These are phyloP conservation scores for Tapirus terrestris DNA, from an alignment of 2,113 vertebrate genomes.

Conservation along the genomic window DNA sequence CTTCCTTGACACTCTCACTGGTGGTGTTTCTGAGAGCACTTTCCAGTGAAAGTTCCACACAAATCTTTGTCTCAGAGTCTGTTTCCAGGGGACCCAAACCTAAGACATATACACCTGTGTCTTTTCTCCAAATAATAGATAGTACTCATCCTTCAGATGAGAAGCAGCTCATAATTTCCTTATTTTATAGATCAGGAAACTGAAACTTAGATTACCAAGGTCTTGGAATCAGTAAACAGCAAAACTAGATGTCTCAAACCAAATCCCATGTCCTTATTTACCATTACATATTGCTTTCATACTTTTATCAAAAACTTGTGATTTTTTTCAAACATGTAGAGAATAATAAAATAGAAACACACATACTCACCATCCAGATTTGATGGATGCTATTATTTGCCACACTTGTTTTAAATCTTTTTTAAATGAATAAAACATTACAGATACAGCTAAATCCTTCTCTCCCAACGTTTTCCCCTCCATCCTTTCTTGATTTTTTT, in stretches of 20 bases:
- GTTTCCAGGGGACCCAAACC: neutral
- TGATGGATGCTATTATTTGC: slow-evolving; percentile 10
- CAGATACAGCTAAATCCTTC: neutral
- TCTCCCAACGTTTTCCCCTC: neutral
- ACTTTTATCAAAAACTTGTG: neutral
- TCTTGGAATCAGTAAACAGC: neutral
- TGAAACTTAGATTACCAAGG: neutral
- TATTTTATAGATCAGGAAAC: slow-evolving; percentile 33
- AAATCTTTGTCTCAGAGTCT: neutral
- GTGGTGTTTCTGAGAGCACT: neutral
- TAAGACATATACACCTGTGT: neutral
- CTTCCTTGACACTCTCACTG: neutral
- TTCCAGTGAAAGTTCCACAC: neutral
- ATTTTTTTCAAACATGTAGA: neutral
- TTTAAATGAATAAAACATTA: neutral
- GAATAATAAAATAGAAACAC: slow-evolving; percentile 15
- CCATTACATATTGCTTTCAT: neutral
- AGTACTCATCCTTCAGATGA: neutral
- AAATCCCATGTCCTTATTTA: slow-evolving; percentile 9
- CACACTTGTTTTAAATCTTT: slow-evolving; percentile 14
- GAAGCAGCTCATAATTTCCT: slow-evolving; percentile 1
- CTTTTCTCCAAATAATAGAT: neutral
- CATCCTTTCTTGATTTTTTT: neutral
- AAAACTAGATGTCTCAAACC: neutral
- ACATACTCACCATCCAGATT: neutral